Evolutionary conservation across 92 coral and sea anemone species (phyloP).

Genomic region (Isaurus tuberculatus): DNA sequence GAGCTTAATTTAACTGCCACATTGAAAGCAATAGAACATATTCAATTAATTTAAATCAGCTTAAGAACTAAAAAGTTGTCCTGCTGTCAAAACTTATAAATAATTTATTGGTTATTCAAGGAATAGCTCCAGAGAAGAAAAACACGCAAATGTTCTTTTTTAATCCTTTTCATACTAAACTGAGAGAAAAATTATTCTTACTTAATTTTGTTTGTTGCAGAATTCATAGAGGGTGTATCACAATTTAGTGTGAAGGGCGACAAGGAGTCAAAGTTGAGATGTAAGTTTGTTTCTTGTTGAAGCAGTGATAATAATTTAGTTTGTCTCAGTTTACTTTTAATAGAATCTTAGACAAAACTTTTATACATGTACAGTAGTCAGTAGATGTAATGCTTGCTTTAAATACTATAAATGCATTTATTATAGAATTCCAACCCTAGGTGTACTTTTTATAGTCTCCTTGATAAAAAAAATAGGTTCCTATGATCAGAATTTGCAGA

Average conservation of each 20-base stretch:
- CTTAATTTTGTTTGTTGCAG: conserved; percentile 44
- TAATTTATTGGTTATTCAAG: neutral
- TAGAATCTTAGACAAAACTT: too few species aligned
- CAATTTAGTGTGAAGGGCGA: conserved; percentile 98
- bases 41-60: neutral
- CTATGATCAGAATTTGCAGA: too few species aligned
- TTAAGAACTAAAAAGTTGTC: neutral
- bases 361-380: too few species aligned
- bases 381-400: too few species aligned
- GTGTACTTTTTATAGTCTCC: too few species aligned
- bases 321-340: too few species aligned
- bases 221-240: conserved; percentile 98
- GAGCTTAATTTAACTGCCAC: neutral
- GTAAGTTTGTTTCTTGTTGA: conserved; percentile 63
- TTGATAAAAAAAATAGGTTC: too few species aligned
- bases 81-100: neutral
- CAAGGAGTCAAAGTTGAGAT: conserved; percentile 96
- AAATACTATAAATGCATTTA: too few species aligned
- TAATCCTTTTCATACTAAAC: neutral
- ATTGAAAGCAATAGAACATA: neutral
- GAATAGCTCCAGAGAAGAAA: neutral
- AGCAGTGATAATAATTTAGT: neutral
- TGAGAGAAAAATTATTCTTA: neutral
- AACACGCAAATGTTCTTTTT: neutral
- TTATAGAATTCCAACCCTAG: too few species aligned